Percentiles rank a stretch among this genome's conserved stretches.
phyloP scores from a whole-genome alignment of 2,797 vertebrate species.

The Bucorvus abyssinicus region DNA sequence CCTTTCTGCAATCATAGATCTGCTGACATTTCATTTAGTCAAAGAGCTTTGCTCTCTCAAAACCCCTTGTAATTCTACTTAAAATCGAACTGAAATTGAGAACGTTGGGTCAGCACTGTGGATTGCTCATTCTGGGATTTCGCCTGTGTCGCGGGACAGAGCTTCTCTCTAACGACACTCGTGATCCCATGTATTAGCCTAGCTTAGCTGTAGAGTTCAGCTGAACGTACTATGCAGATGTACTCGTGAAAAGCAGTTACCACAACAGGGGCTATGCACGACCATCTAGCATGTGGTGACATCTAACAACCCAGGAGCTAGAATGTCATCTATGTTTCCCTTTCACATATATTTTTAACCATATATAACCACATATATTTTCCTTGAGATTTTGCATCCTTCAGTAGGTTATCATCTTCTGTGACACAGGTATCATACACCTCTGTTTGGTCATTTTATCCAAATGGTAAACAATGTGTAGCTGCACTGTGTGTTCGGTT shows the following conservation, averaged over 20 bases:
- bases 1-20: neutral
- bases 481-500: neutral
- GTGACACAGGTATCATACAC: neutral
- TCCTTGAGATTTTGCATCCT: neutral
- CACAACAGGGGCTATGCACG: neutral
- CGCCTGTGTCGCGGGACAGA: neutral
- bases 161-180: neutral
- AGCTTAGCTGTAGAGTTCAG: neutral
- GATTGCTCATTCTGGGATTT: neutral
- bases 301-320: neutral
- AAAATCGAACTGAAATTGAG: conserved; percentile 10
- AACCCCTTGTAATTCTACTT: neutral
- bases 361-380: neutral
- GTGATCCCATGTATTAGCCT: neutral
- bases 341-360: neutral
- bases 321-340: neutral
- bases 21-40: neutral
- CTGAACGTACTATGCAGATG: neutral
- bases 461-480: neutral
- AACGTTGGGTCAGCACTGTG: neutral
- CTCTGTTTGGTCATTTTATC: neutral
- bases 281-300: neutral
- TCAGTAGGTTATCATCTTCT: neutral
- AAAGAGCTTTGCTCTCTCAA: neutral
- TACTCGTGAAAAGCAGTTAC: neutral